Evolutionary conservation across 2,888 invertebrate species (phyloP).

Genomic region (Gortyna flavago): DNA sequence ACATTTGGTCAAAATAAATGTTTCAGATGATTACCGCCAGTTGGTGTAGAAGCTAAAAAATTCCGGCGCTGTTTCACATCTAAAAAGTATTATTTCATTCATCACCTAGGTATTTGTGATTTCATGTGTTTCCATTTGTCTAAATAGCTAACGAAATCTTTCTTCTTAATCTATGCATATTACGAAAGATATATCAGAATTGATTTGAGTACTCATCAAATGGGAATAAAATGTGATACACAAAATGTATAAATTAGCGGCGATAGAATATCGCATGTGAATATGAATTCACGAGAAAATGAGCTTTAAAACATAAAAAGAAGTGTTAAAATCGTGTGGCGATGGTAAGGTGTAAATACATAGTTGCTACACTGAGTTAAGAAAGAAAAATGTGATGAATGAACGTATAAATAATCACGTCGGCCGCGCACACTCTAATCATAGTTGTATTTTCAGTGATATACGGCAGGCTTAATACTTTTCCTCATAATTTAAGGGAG

Average conservation of each 20-base stretch:
- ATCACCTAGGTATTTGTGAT: neutral
- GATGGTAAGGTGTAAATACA: slow-evolving; percentile 64
- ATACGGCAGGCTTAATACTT: slow-evolving; percentile 45
- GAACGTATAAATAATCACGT: slow-evolving; percentile 80
- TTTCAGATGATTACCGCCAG: slow-evolving; percentile 4
- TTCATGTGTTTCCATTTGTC: neutral
- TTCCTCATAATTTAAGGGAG: slow-evolving; percentile 36
- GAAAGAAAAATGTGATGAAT: slow-evolving; percentile 80
- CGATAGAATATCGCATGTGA: slow-evolving; percentile 56
- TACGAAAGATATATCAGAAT: slow-evolving; percentile 54
- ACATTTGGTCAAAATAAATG: neutral
- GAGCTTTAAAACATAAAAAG: slow-evolving; percentile 59
- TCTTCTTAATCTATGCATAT: slow-evolving; percentile 28
- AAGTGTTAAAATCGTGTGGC: slow-evolving; percentile 66
- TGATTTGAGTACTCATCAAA: slow-evolving; percentile 67
- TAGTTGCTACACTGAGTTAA: slow-evolving; percentile 64
- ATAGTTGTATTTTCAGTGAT: slow-evolving; percentile 68
- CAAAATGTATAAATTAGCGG: slow-evolving; percentile 65
- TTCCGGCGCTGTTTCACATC: neutral
- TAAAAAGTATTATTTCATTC: slow-evolving; percentile 24
- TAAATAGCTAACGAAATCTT: slow-evolving; percentile 22
- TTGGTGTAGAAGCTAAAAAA: neutral
- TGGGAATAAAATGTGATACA: slow-evolving; percentile 62
- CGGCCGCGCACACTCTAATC: slow-evolving; percentile 77
- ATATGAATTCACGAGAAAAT: slow-evolving; percentile 49